phyloP scores from a whole-genome alignment of 2,888 invertebrate genomes.

The Cyaniris semiargus region DNA sequence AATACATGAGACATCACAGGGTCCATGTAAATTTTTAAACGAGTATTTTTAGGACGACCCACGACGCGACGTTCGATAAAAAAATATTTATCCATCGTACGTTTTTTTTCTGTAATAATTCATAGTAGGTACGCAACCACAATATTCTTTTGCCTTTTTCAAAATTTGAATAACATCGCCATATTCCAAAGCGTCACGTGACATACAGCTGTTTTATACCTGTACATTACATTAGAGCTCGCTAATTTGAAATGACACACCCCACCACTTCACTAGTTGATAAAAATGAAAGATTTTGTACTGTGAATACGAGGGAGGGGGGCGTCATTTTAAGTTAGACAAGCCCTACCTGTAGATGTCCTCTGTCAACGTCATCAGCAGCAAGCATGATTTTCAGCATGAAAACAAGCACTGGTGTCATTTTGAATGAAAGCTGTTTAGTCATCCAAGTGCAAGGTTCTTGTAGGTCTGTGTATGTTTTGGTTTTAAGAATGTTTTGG shows the following conservation, averaged over 20 bases:
- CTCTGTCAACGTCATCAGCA: no score
- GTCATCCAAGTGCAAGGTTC: background rate
- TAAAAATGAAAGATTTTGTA: no score
- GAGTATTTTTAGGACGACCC: background rate
- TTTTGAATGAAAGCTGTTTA: background rate
- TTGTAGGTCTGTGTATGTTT: background rate
- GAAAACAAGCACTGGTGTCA: no score
- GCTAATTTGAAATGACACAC: no score
- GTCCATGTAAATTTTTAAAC: conserved; percentile 8
- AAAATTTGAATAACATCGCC: background rate
- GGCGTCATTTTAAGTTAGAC: no score
- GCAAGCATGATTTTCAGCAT: no score
- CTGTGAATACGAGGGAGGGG: no score
- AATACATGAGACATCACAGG: background rate
- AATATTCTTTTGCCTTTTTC: background rate
- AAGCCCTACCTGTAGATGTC: no score
- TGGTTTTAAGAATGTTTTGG: no score
- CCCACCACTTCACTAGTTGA: no score
- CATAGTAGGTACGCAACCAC: background rate
- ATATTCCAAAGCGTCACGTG: background rate
- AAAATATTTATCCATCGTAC: background rate
- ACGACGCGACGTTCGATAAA: background rate
- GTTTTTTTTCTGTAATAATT: background rate
- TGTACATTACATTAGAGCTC: no score
- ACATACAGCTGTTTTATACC: no score